Evolutionary conservation across 2,888 invertebrate genomes (phyloP), one percentile per base, ranked within the genome.

Genomic region (Polymixis lichenea): DNA sequence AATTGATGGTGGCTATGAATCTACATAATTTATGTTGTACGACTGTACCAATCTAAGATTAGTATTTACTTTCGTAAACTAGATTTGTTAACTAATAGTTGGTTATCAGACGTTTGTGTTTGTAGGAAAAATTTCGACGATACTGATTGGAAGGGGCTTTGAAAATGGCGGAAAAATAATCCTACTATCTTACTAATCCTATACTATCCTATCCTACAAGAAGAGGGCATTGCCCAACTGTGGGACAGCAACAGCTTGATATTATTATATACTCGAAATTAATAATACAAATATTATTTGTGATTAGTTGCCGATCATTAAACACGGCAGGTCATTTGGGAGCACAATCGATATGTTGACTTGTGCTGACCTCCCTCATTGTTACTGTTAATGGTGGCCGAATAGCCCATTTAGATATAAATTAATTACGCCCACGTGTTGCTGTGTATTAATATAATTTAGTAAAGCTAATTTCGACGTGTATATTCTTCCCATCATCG

Each of bases 21-120:
- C 80, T 85, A 69, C 82, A 84, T 87, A 88, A 88, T 82, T 83
- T 76, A 83, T 84, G 78, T 72, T 56, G 73, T 32, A 78, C 65
- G 75, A 46, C 75, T 53, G 75, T 77, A 67, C 55, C 78, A 84
- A 81, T 81, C 64, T 68, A 55, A 56, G 73, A 72, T 75, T 78
- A 83, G 83, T 88, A 86, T 88, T 88, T 77, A 84, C 86, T 85
- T 86, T 77, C 80, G 72, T 22, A 65, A 66, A 80, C 72, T 80
- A 78, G 75, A 81, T 87, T 86, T 80, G 81, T 80, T 83, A 85
- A 79, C 84, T 87, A 83, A 88, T 88, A 86, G 85, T 86, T 78
- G 66, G 75, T 84, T 82, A 81, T 78, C 77, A 87, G 76, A 73
- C 69, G 62, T 49, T 58, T 32, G 43, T 87, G 73, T 88, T 88